Evolutionary conservation across 2,113 vertebrate species (phyloP), one percentile per base, ranked within the genome.

Genomic region (Ochotona princeps): DNA sequence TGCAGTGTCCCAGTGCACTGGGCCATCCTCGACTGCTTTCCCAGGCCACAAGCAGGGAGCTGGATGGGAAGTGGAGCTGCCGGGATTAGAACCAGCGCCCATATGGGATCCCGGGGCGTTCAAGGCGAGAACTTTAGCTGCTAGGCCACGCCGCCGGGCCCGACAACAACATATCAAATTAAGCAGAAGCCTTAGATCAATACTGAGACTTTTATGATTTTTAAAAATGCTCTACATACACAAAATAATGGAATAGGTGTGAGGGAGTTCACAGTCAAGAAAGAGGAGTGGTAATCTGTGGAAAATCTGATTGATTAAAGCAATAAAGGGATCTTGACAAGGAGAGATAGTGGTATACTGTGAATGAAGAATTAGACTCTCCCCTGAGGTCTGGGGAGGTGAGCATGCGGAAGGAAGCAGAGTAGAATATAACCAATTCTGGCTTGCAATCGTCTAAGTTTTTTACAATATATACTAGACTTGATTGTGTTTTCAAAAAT

Each of bases 201-300:
- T 82, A 49, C 65, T 54, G 14, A 66, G 66, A 89, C 38, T 30
- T 60, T 78, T 72, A 76, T 83, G 38, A 86, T 83, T 84, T 79
- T 49, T 91, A 66, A 66, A 86, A 91, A 47, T 25, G 30, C 9
- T 70, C 23, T 67, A 73, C 35, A 76, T 63, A 47, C 1, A 44
- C 35, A 83, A 85, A 67, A 69, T 49, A 47, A 61, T 87, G 30
- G 54, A 65, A 4, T 92, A 17, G 38, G 2, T 63, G 4, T 89
- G 73, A 12, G n/a, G 80, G 60, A 92, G 30, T 54, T 72, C 51
- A 76, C 20, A 72, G 21, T 57, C 82, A 85, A 94, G 47, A 25
- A 82, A 47, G 66, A 17, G 44, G 51, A 92, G 28, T 47, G 49
- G 10, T 65, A 2, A 60, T 79, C 30, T 85, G 54, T 49, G 63